These are phyloP conservation scores for Epinotia ramella DNA, from an alignment of 2,888 invertebrate species.

Conservation along the genomic window DNA sequence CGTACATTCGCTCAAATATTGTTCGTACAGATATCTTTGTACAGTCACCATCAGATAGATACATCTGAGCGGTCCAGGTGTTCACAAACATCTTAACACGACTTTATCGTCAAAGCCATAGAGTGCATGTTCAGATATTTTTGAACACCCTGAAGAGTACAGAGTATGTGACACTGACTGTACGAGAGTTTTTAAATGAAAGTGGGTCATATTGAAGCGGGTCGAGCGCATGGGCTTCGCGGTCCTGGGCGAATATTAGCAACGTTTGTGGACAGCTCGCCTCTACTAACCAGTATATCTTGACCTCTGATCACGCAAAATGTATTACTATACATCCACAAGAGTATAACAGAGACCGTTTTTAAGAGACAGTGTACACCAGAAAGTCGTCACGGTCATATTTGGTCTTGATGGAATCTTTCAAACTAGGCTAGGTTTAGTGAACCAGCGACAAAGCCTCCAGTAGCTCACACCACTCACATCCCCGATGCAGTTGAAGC, in stretches of 20 bases:
- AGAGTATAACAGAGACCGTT: background rate
- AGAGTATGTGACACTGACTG: background rate
- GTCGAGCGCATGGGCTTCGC: background rate
- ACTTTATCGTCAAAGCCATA: no score
- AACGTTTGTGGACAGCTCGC: background rate
- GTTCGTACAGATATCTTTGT: background rate
- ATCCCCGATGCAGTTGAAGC: no score
- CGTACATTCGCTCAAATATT: background rate
- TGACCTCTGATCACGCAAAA: background rate
- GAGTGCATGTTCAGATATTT: no score
- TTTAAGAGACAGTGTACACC: background rate
- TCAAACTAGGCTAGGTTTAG: no score
- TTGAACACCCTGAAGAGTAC: no score
- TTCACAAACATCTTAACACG: no score
- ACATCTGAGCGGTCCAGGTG: no score
- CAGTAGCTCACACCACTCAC: no score
- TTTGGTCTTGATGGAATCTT: no score
- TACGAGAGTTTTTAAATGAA: slow-evolving; percentile 19
- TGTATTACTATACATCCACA: background rate
- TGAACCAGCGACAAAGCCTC: no score
- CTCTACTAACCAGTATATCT: background rate
- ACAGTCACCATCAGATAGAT: no score
- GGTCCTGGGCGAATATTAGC: background rate
- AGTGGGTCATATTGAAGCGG: slow-evolving; percentile 30
- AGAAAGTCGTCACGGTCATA: background rate